Base-by-base conservation (phyloP, 2,797 vertebrate species). In the Pseudotriccus pelzelni region DNA sequence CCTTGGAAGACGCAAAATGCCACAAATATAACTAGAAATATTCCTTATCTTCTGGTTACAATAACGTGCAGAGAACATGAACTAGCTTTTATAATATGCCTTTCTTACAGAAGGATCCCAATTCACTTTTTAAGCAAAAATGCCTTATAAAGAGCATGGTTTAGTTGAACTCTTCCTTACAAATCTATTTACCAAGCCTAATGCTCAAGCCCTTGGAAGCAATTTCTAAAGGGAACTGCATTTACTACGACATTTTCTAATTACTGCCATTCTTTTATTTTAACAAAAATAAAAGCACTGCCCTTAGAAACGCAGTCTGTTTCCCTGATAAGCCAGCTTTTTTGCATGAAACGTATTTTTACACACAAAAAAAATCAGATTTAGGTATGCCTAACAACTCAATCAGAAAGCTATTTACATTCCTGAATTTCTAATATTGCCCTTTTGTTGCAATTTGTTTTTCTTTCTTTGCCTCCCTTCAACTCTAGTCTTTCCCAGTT, bases 41-140 rank as follows among this genome's bases (percentile, higher is more conserved):
- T 2, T 63, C 66, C 28, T 77, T 64, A 39, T 64, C 36, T 93
- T 72, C 68, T 24, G 17, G 9, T 49, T 23, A 68, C 25, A 62
- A 21, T 12, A 43, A 68, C 0, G 6, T 9, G 23, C 19, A 66
- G 11, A 68, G 36, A 85, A 77, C 0, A 2, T 1, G 32, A 87
- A 75, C 28, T 62, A 87, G 47, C 25, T 58, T 80, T 72, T 68
- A 80, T 8, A 80, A 49, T 7, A 22, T 9, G 37, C 79, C 82
- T 84, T 96, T 97, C 92, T 92, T 93, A 89, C 73, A 78, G 92
- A 96, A 96, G 91, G 89, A 96, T 94, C 94, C 91, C 96, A 96
- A 91, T 70, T 59, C 18, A 93, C 73, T 84, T 94, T 73, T 83
- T 24, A 85, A 93, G 90, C 19, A 75, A 58, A 85, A 68, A 1